phyloP scores from a whole-genome alignment of 2,888 invertebrate species.

The Drosophila paranaensis region DNA sequence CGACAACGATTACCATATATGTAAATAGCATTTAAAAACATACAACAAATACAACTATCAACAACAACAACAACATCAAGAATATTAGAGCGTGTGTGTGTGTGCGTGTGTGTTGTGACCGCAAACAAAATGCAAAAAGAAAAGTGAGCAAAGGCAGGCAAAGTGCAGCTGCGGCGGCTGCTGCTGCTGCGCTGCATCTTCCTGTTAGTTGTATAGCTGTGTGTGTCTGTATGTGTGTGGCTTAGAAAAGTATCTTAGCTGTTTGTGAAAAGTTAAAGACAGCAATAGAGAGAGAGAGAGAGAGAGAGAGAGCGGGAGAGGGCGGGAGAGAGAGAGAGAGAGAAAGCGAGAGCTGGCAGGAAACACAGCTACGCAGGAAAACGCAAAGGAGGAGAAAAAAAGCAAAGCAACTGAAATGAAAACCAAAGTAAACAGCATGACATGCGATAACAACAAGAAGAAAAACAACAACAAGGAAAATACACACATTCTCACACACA shows the following conservation, averaged over 20 bases:
- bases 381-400: slow-evolving; percentile 30
- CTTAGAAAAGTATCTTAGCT: slow-evolving; percentile 40
- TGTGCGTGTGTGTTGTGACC: slow-evolving; percentile 17
- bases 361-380: slow-evolving; percentile 59
- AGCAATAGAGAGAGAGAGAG: slow-evolving; percentile 12
- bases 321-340: background rate
- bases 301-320: slow-evolving; percentile 18
- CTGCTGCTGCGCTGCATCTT: slow-evolving; percentile 8
- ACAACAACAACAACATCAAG: slow-evolving; percentile 56
- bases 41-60: slow-evolving; percentile 66
- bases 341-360: slow-evolving; percentile 27
- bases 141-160: slow-evolving; percentile 52
- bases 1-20: slow-evolving; percentile 66
- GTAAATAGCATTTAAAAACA: slow-evolving; percentile 50
- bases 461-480: slow-evolving; percentile 27
- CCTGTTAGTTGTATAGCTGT: slow-evolving; percentile 1
- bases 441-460: slow-evolving; percentile 69
- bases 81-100: slow-evolving; percentile 19
- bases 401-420: slow-evolving; percentile 54
- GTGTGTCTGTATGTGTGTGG: slow-evolving; percentile 24
- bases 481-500: slow-evolving; percentile 29
- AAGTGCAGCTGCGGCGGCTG: slow-evolving; percentile 41
- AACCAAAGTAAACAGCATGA: slow-evolving; percentile 72
- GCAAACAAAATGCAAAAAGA: slow-evolving; percentile 45
- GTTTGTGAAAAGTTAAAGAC: slow-evolving; percentile 34